phyloP scores from a whole-genome alignment of 2,797 vertebrate genomes.

The Pangasius djambal region DNA sequence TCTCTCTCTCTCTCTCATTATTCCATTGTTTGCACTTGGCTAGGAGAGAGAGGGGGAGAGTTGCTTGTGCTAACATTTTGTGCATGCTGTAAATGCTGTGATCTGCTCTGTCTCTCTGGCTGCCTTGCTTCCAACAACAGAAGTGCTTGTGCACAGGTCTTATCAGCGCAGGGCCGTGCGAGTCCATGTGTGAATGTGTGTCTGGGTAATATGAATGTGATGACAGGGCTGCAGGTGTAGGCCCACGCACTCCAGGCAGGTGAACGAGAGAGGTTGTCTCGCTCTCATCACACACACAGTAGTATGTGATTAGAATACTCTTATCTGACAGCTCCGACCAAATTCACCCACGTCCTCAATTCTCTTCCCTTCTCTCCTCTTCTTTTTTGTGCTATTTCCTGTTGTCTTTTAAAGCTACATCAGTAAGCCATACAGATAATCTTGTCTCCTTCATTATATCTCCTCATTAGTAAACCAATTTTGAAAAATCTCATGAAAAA shows the following conservation, averaged over 20 bases:
- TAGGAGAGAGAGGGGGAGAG: conserved; percentile 24
- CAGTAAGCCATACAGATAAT: background rate
- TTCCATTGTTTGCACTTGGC: conserved; percentile 47
- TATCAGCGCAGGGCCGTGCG: conserved; percentile 51
- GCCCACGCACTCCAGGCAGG: conserved; percentile 43
- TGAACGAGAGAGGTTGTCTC: conserved; percentile 48
- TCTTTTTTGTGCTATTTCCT: background rate
- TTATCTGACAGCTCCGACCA: conserved; percentile 20
- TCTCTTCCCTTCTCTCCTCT: background rate
- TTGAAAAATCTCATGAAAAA: conserved; percentile 23
- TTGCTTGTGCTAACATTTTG: conserved; percentile 53
- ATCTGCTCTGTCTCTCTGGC: conserved; percentile 53
- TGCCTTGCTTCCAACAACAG: conserved; percentile 50
- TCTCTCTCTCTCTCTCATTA: conserved; percentile 42
- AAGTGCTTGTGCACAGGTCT: conserved; percentile 49
- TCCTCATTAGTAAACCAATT: background rate
- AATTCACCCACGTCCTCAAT: background rate
- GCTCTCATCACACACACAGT: conserved; percentile 35
- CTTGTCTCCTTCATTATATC: background rate
- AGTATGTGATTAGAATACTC: conserved; percentile 25
- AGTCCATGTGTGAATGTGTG: conserved; percentile 41
- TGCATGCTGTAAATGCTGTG: conserved; percentile 54
- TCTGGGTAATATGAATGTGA: conserved; percentile 56
- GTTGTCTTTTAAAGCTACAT: background rate
- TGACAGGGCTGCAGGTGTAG: conserved; percentile 61